Evolutionary conservation across 2,113 vertebrate species (phyloP), one percentile per base, ranked within the genome.

Genomic region (Macrotus californicus): DNA sequence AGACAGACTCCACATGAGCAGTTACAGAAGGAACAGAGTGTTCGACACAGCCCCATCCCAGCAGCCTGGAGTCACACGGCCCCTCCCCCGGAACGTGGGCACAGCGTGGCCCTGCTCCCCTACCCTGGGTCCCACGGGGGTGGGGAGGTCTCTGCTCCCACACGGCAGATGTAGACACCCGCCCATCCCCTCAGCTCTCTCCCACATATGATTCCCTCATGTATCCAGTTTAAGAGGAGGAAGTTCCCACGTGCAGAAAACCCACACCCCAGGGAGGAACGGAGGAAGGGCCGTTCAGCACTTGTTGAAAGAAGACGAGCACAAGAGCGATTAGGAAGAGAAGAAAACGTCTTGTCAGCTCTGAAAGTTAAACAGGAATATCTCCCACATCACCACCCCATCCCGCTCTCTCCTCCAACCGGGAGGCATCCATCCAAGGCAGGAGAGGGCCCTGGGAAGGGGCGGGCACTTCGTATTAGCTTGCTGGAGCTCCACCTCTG

Each of bases 401-500:
- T 29, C 4, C 18, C 1, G 6, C 22, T 0, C 36, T 56, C 83
- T 79, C 69, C 61, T 43, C 18, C 3, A 2, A 8, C n/a, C 2
- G 1, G 6, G 36, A 66, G 66, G 79, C 70, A 85, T 81, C 54
- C 70, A 36, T 31, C 89, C 52, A 26, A 46, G 89, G 96, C 90
- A 79, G 9, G 81, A 96, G 89, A 95, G 83, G 46, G 76, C 61
- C 81, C 39, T 0, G 1, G 83, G 41, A 50, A 76, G 14, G 18
- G 59, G 36, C 84, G 69, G 52, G 10, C 96, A 87, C 85, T 69
- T 93, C 52, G 43, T 46, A 67, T 95, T 36, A 91, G 93, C 94
- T 87, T 50, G 97, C 96, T 84, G 96, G 97, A 97, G 97, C 96
- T 96, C 91, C 43, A 98, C 98, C 98, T 98, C 97, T 94, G 98